Percentiles rank a stretch among this genome's conserved stretches.
phyloP scores from a whole-genome alignment of 2,797 vertebrate genomes.

The Megaceryle alcyon region DNA sequence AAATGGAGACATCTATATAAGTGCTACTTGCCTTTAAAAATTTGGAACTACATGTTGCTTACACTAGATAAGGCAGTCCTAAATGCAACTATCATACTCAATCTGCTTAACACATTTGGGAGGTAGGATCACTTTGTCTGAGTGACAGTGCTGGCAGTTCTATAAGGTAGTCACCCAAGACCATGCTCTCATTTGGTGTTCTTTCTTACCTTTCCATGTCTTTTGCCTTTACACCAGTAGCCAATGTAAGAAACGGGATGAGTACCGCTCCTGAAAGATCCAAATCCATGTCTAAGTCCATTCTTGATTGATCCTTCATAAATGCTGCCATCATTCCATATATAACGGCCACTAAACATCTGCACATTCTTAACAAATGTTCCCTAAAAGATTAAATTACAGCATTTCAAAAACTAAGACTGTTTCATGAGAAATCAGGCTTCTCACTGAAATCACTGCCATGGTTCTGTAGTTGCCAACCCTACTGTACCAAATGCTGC shows the following conservation, averaged over 20 bases:
- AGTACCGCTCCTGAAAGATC: conserved; percentile 79
- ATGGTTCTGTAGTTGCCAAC: not conserved
- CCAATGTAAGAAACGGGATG: conserved; percentile 81
- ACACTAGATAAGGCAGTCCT: too few species aligned
- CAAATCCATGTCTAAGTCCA: conserved; percentile 85
- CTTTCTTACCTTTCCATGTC: conserved; percentile 87
- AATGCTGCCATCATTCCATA: conserved; percentile 86
- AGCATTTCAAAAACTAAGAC: not conserved
- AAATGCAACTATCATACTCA: not conserved
- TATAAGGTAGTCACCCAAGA: not conserved
- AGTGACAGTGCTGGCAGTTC: not conserved
- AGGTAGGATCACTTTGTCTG: not conserved
- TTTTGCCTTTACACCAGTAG: conserved; percentile 85
- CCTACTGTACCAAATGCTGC: not conserved
- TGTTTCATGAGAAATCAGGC: not conserved
- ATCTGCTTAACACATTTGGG: not conserved
- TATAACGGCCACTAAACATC: conserved; percentile 82
- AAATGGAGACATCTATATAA: not conserved
- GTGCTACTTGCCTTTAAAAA: not conserved
- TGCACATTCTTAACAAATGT: conserved; percentile 85
- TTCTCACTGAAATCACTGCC: not conserved
- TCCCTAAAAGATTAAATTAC: conserved; percentile 78
- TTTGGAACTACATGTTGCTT: not conserved
- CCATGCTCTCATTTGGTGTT: not conserved
- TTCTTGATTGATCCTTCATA: conserved; percentile 85